Percentiles rank a stretch among this genome's conserved stretches.
These are phyloP conservation scores for Cololabis saira DNA, from an alignment of 2,113 vertebrate genomes.

Conservation along the genomic window DNA sequence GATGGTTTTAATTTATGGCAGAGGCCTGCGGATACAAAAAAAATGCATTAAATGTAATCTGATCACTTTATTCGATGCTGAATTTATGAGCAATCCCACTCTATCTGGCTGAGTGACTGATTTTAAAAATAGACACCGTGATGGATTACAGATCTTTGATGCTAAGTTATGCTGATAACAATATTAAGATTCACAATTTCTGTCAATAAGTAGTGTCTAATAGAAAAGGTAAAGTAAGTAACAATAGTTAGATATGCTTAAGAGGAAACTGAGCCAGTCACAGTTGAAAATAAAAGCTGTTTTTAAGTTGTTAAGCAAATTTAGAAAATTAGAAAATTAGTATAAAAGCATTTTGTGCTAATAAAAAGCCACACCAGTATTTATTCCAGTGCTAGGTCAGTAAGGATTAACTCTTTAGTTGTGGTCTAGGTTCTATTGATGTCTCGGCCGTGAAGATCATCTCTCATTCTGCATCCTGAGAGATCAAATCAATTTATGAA, in stretches of 20 bases:
- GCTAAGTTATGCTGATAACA: conserved; percentile 36
- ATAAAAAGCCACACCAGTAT: conserved; percentile 32
- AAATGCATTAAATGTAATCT: conserved; percentile 94
- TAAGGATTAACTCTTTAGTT: conserved; percentile 63
- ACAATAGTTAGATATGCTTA: not conserved
- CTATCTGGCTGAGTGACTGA: conserved; percentile 81
- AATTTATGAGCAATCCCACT: conserved; percentile 88
- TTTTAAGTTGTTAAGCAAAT: conserved; percentile 21
- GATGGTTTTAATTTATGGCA: conserved; percentile 94
- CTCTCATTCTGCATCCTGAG: conserved; percentile 73
- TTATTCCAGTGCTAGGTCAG: conserved; percentile 54
- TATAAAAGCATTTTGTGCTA: conserved; percentile 15
- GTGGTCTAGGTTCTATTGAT: conserved; percentile 79
- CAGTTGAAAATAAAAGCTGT: not conserved
- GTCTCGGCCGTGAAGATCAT: conserved; percentile 81
- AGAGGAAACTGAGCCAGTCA: not conserved
- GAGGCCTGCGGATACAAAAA: conserved; percentile 87
- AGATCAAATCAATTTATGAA: conserved; percentile 83
- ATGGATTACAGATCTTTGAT: conserved; percentile 63
- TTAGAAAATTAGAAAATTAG: conserved; percentile 3
- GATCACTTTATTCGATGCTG: conserved; percentile 89
- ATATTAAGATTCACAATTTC: conserved; percentile 22
- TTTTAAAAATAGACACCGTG: conserved; percentile 86
- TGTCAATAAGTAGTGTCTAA: not conserved
- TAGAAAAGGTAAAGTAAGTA: not conserved